phyloP scores from a whole-genome alignment of 2,888 invertebrate genomes.

The Athalia rosae region DNA sequence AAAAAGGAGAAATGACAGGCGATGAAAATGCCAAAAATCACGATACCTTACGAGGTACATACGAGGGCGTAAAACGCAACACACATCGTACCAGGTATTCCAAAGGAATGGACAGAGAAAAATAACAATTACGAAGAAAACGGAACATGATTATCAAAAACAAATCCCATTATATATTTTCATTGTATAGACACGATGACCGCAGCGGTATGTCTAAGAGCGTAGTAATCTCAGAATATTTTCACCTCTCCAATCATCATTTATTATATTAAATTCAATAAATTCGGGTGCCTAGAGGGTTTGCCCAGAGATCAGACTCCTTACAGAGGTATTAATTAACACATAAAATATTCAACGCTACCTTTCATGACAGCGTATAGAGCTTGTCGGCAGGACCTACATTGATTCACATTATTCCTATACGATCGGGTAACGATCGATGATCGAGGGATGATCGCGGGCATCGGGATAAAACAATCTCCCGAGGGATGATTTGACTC shows the following conservation, averaged over 20 bases:
- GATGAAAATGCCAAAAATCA: not conserved
- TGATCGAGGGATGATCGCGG: not conserved
- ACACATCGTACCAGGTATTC: conserved; percentile 56
- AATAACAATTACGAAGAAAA: conserved; percentile 33
- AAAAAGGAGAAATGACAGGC: not conserved
- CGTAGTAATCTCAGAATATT: not conserved
- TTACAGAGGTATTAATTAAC: not conserved
- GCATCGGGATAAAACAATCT: not conserved
- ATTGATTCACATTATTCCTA: not conserved
- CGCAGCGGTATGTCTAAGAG: no score
- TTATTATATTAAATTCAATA: conserved; percentile 20
- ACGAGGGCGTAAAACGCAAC: conserved; percentile 27
- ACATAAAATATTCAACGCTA: not conserved
- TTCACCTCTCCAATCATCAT: not conserved
- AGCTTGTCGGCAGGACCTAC: not conserved
- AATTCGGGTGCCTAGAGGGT: conserved; percentile 50
- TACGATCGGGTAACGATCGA: not conserved
- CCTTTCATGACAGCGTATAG: not conserved
- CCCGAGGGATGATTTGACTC: no score
- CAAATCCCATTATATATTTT: not conserved
- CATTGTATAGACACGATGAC: not conserved
- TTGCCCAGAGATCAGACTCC: conserved; percentile 5
- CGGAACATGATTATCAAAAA: conserved; percentile 35
- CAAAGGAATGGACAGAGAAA: conserved; percentile 30
- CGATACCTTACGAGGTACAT: not conserved